These are phyloP conservation scores for Ctenoplectra terminalis DNA, from an alignment of 1,140 invertebrate species.

Conservation along the genomic window DNA sequence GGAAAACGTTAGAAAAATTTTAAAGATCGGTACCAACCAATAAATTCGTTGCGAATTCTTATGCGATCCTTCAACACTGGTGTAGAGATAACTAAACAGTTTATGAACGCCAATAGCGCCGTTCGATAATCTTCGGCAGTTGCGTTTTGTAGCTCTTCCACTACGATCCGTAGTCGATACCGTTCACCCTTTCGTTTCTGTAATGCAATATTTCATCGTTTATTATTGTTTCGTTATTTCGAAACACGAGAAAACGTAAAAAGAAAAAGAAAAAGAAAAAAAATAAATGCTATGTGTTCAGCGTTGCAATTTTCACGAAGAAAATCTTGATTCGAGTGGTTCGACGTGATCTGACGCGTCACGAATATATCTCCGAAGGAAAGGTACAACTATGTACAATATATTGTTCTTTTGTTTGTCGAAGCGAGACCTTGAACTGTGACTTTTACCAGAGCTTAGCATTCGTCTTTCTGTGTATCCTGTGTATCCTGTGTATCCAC, in stretches of 20 bases:
- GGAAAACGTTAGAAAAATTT: too few relatives aligned
- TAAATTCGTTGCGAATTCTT: conserved; percentile 95
- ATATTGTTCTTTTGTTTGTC: conserved; percentile 50
- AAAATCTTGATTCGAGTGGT: neutral
- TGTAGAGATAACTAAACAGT: conserved; percentile 97
- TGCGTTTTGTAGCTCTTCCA: conserved; percentile 92
- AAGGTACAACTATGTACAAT: neutral
- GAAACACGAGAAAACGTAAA: neutral
- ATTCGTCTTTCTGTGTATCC: neutral
- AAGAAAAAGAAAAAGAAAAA: neutral
- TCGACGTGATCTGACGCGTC: neutral
- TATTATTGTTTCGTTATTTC: neutral
- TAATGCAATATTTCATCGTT: conserved; percentile 73
- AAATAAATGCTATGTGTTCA: too few relatives aligned
- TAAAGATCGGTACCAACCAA: conserved; percentile 86
- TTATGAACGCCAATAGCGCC: conserved; percentile 95
- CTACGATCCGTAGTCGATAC: conserved; percentile 93
- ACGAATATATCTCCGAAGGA: neutral
- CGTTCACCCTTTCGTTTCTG: conserved; percentile 92
- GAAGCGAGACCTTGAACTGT: conserved; percentile 56
- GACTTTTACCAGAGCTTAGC: conserved; percentile 58
- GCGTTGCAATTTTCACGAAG: too few relatives aligned
- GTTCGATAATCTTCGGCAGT: conserved; percentile 93
- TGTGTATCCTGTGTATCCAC: conserved; percentile 25
- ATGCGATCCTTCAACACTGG: conserved; percentile 92